Percentiles rank a stretch among this genome's conserved stretches.
These are phyloP conservation scores for Caenorhabditis panamensis DNA, from an alignment of 2,888 invertebrate species.

Conservation along the genomic window DNA sequence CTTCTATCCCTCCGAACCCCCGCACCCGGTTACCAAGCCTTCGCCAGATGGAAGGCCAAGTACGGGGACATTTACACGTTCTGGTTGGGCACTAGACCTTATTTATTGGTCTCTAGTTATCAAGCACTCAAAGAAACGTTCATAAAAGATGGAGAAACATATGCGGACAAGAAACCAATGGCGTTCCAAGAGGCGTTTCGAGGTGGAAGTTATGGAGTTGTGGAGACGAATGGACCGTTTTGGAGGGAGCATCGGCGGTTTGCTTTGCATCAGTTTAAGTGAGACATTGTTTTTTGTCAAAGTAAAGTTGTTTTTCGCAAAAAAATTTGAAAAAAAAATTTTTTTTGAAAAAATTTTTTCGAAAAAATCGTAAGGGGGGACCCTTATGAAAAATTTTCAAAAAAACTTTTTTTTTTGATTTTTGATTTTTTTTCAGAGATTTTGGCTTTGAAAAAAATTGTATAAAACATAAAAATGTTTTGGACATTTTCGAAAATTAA, in stretches of 20 bases:
- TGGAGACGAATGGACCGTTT: constrained; percentile 58
- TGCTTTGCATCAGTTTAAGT: constrained; percentile 51
- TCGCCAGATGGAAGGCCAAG: constrained; percentile 35
- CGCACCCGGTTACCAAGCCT: constrained; percentile 58
- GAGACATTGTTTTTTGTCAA: too few relatives aligned
- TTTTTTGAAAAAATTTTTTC: too few relatives aligned
- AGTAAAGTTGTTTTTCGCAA: too few relatives aligned
- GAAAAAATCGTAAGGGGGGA: too few relatives aligned
- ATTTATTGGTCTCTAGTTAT: constrained; percentile 53
- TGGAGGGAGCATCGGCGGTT: constrained; percentile 65
- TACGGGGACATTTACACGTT: constrained; percentile 63
- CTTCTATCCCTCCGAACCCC: constrained; percentile 37
- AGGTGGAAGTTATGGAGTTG: constrained; percentile 63
- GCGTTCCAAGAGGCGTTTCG: constrained; percentile 43
- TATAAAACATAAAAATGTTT: too few relatives aligned
- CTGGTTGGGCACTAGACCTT: constrained; percentile 60
- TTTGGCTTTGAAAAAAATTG: too few relatives aligned
- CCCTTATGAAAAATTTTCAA: too few relatives aligned
- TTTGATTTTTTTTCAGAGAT: too few relatives aligned
- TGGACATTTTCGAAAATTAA: too few relatives aligned
- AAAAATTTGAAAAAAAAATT: too few relatives aligned
- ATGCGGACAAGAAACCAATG: constrained; percentile 54
- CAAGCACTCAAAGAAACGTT: constrained; percentile 62
- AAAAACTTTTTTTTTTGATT: too few relatives aligned
- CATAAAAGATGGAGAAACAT: constrained; percentile 65